Evolutionary conservation across 2,113 vertebrate species (phyloP).

Genomic region (Chionomys nivalis): DNA sequence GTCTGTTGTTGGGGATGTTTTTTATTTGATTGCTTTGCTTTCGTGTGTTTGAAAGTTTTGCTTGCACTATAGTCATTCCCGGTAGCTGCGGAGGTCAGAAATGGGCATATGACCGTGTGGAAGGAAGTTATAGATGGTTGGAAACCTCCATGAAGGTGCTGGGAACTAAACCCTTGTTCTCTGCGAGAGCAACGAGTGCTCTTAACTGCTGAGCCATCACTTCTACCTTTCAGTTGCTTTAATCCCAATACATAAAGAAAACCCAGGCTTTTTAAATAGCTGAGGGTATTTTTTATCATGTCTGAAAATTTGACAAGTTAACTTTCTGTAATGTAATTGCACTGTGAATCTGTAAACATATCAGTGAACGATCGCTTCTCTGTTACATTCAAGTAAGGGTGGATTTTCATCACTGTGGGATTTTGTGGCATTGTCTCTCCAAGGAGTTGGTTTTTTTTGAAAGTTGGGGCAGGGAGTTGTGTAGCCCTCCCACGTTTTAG

Average conservation of each 20-base stretch:
- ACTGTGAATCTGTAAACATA: background rate
- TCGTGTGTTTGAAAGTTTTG: background rate
- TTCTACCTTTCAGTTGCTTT: background rate
- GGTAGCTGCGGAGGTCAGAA: background rate
- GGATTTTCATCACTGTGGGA: background rate
- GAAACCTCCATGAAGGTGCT: background rate
- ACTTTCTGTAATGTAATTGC: background rate
- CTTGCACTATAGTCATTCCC: background rate
- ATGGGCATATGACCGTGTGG: no score
- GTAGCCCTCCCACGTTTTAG: background rate
- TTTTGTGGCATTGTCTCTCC: background rate
- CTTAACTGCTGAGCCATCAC: background rate
- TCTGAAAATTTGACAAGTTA: background rate
- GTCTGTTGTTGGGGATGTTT: background rate
- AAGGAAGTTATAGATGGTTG: background rate
- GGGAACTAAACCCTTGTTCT: background rate
- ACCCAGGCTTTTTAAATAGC: background rate
- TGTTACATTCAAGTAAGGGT: background rate
- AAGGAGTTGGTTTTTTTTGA: background rate
- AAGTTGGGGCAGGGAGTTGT: background rate
- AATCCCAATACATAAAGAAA: slow-evolving; percentile 6
- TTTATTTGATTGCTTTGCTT: background rate
- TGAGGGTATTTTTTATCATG: background rate
- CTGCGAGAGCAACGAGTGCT: background rate
- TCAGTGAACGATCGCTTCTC: background rate